These are phyloP conservation scores for Calliphora vicina DNA, from an alignment of 1,140 invertebrate species.

Conservation along the genomic window DNA sequence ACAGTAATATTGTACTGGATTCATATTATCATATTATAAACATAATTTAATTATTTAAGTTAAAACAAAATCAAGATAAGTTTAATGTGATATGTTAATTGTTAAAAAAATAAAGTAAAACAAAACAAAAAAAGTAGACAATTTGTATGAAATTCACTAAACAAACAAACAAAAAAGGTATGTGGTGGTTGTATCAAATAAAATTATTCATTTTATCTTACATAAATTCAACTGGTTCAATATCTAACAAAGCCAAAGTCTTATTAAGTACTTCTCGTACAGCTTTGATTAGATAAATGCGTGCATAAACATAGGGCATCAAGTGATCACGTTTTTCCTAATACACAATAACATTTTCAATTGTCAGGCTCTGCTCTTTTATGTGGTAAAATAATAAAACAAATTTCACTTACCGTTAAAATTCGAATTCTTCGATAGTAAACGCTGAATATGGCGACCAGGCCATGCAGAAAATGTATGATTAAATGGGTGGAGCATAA, in stretches of 20 bases:
- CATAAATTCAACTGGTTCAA: conserved; percentile 68
- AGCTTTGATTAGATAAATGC: conserved; percentile 72
- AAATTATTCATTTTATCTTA: too few relatives aligned
- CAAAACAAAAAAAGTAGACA: neutral
- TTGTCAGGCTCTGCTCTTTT: neutral
- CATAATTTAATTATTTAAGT: neutral
- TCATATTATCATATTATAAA: too few relatives aligned
- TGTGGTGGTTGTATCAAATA: too few relatives aligned
- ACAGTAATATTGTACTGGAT: too few relatives aligned
- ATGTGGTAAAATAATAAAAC: neutral
- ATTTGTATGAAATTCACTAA: neutral
- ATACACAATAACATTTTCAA: conserved; percentile 2
- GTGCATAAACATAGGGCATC: conserved; percentile 70
- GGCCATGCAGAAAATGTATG: conserved; percentile 69
- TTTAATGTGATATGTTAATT: conserved; percentile 6
- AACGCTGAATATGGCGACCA: conserved; percentile 73
- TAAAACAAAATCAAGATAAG: neutral
- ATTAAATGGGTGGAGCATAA: conserved; percentile 69
- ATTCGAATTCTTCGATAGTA: conserved; percentile 76
- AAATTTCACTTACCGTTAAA: conserved; percentile 67
- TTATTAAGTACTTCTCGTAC: conserved; percentile 71
- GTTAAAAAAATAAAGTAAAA: neutral
- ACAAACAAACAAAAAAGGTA: neutral
- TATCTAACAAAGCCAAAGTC: conserved; percentile 69
- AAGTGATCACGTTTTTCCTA: conserved; percentile 67